Evolutionary conservation across 1,140 invertebrate genomes (phyloP), one percentile per base, ranked within the genome.

Genomic region (Drosophila ohnishii): DNA sequence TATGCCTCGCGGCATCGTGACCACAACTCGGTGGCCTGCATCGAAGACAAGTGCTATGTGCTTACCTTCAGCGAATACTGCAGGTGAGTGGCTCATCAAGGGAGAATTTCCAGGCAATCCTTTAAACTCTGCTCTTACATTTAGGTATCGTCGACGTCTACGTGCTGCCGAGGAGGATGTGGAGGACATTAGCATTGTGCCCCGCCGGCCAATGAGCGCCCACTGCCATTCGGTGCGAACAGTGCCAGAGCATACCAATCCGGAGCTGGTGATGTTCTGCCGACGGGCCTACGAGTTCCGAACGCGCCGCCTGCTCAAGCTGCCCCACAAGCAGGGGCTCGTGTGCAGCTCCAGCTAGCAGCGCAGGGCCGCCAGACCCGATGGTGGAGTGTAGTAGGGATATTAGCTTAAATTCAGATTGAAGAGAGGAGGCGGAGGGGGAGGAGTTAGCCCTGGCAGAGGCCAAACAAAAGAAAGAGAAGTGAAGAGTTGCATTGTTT

Each of bases 31-130:
- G 98, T 99, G 28, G 98, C 98, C 55, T 99, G 98, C 92, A 99
- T 99, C 80, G 98, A 99, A 92, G 98, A 99, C 92, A 98, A 98
- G 92, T 99, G 98, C 92, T 99, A 97, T 92, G 98, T 99, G 66
- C 94, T 99, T 66, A 98, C 97, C 10, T 98, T 96, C 91, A 98
- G 98, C 92, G 98, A 99, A 93, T 99, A 98, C 91, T 98, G 97
- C 94, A 95, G 98, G 97, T 99, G 14, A 56, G 69, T 65, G 11
- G 44, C 25, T 25, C 25, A 5, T 25, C 25, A 25, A 25, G 5
- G 2, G 5, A 3, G 16, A 10, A 11, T 22, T 13, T 22, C 2
- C 1, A 25, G 11, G 0, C 1, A 0, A 45, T 14, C 2, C 1
- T 6, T 13, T 1, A 25, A 14, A 2, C 1, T 44, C 2, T 16